phyloP scores from a whole-genome alignment of 2,113 vertebrate species.

The Sylvicapra grimmia region DNA sequence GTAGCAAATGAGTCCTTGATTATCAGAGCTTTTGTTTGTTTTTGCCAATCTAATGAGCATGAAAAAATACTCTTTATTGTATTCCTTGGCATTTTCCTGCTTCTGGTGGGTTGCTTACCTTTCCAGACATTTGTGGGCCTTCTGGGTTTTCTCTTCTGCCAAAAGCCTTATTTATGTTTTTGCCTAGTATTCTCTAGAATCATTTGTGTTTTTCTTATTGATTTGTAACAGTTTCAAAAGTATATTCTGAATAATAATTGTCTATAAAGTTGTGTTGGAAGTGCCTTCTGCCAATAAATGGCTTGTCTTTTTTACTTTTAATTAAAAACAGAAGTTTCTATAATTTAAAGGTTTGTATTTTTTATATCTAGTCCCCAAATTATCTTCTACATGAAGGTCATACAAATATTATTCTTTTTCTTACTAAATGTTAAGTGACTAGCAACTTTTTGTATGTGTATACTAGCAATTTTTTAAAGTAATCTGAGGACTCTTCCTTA shows the following conservation, averaged over 20 bases:
- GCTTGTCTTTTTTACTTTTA: constrained; percentile 22
- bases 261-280: not conserved
- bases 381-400: not conserved
- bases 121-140: not conserved
- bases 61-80: not conserved
- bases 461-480: not conserved
- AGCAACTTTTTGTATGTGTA: not conserved
- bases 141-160: not conserved
- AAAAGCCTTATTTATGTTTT: constrained; percentile 21
- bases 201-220: constrained; percentile 16
- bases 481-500: not conserved
- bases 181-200: not conserved
- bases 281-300: not conserved
- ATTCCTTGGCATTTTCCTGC: not conserved
- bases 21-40: not conserved
- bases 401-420: not conserved
- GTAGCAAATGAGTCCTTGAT: not conserved
- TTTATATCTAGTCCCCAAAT: not conserved
- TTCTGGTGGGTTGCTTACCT: not conserved
- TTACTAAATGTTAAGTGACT: not conserved
- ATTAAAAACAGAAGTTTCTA: not conserved
- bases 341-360: not conserved
- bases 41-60: not conserved
- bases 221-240: not conserved
- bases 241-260: not conserved